Base-by-base conservation (phyloP, 2,888 invertebrate genomes). In the Lacanobia oleracea region DNA sequence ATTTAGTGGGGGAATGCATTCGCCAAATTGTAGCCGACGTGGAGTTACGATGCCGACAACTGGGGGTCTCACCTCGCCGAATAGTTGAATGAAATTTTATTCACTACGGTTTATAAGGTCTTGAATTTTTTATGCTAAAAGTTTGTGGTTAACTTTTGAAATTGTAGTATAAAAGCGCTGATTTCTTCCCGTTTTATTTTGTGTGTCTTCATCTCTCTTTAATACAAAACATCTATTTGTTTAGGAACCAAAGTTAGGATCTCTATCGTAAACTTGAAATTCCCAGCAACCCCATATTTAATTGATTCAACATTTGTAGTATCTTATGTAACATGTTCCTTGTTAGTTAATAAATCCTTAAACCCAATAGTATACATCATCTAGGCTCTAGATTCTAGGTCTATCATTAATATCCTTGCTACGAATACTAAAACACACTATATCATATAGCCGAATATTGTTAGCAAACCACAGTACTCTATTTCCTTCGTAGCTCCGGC, bases 1-100 rank as follows among this genome's bases (percentile, higher is more conserved):
- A 93, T 93, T 93, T 93, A 88, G 90, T 86, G 79, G 88, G 82
- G 84, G 87, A 92, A 89, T 93, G 91, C 93, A 93, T 91, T 93
- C 89, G 86, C 88, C 86, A 92, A 94, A 92, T 91, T 91, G 91
- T 89, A 80, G 86, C 67, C 78, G 83, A 86, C 85, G 68, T 48
- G 69, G 82, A 88, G 88, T 83, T 86, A 88, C 79, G 82, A 86
- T 69, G 79, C 71, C 81, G 75, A 72, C 81, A 84, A 89, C 83
- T 82, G 83, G 73, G 63, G 66, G 67, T 75, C 78, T 84, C 79
- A 79, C 77, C 81, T 79, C 53, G 37, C 51, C 67, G 54, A 62
- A 77, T 66, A 59, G 62, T 70, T 65, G 51, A 59, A 81, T 68
- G 62, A 64, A 67, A 56, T 70, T 70, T 77, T 77, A 63, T 76